Conservation (phyloP, 2,888 invertebrate species). For the Galerucella pusilla region DNA sequence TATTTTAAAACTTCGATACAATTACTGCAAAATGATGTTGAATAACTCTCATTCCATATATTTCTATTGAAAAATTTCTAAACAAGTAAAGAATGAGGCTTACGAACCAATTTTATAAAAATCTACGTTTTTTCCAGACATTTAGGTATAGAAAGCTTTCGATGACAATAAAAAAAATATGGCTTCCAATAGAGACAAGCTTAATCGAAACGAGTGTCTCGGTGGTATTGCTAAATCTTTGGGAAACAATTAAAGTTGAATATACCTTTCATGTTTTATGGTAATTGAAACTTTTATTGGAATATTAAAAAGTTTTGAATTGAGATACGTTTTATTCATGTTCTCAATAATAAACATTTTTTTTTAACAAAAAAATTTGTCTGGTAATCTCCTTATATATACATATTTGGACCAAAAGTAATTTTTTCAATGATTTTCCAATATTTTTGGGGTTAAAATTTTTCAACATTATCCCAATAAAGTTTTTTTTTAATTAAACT, state of each 20-base stretch:
- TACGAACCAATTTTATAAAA: neutral
- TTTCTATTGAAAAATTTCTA: neutral
- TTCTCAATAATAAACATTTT: too few species aligned
- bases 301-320: neutral
- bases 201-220: neutral
- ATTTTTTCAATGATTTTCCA: too few species aligned
- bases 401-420: too few species aligned
- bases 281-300: neutral
- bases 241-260: neutral
- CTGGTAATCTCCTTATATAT: too few species aligned
- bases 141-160: neutral
- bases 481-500: too few species aligned
- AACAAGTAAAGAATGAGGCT: neutral
- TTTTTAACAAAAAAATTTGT: too few species aligned
- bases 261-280: neutral
- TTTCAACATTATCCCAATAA: too few species aligned
- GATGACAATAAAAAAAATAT: neutral
- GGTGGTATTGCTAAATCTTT: neutral
- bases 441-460: too few species aligned
- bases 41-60: too few species aligned
- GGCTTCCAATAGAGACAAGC: neutral
- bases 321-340: too few species aligned
- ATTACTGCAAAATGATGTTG: too few species aligned
- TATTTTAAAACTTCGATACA: too few species aligned
- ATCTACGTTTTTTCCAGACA: neutral